Conservation (phyloP, 2,797 vertebrate genomes). For the Odontamblyopus rebecca region DNA sequence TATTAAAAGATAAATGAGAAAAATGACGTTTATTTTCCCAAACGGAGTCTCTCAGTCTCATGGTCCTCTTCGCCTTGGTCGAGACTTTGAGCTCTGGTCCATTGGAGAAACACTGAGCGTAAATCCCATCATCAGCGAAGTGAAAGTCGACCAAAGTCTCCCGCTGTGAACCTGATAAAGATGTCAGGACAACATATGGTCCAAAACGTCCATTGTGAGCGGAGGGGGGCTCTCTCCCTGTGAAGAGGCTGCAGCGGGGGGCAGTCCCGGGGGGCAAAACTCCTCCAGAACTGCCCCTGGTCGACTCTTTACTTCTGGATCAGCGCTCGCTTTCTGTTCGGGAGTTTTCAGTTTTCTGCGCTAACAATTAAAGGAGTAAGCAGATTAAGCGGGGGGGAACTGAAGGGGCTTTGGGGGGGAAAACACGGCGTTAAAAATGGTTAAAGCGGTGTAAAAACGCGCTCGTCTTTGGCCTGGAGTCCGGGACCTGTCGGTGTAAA, state of each 20-base stretch:
- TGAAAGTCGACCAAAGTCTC: constrained; percentile 97
- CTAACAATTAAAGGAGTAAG: constrained; percentile 84
- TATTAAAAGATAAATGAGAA: too few relatives aligned
- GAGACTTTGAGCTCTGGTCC: constrained; percentile 86
- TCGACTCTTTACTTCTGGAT: constrained; percentile 89
- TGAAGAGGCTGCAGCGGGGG: constrained; percentile 58
- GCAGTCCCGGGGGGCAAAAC: constrained; percentile 70
- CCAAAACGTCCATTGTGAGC: constrained; percentile 91
- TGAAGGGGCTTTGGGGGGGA: constrained; percentile 75
- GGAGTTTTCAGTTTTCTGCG: constrained; percentile 51
- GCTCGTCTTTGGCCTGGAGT: constrained; percentile 37
- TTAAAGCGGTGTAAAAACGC: constrained; percentile 62
- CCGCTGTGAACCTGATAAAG: constrained; percentile 99
- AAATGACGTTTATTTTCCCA: too few relatives aligned
- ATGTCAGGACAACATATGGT: constrained; percentile 96
- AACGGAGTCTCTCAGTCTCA: constrained; percentile 54
- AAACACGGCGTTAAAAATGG: constrained; percentile 71
- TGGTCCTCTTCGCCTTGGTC: constrained; percentile 78
- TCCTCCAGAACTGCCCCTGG: constrained; percentile 83
- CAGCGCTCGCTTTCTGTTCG: constrained; percentile 83
- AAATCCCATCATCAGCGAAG: constrained; percentile 98
- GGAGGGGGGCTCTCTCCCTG: constrained; percentile 80
- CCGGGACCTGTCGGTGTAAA: constrained; percentile 67
- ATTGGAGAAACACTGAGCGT: constrained; percentile 84
- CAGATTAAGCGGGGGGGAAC: constrained; percentile 80